Evolutionary conservation across 1,140 invertebrate species (phyloP).

Genomic region (Trichoplusia ni): DNA sequence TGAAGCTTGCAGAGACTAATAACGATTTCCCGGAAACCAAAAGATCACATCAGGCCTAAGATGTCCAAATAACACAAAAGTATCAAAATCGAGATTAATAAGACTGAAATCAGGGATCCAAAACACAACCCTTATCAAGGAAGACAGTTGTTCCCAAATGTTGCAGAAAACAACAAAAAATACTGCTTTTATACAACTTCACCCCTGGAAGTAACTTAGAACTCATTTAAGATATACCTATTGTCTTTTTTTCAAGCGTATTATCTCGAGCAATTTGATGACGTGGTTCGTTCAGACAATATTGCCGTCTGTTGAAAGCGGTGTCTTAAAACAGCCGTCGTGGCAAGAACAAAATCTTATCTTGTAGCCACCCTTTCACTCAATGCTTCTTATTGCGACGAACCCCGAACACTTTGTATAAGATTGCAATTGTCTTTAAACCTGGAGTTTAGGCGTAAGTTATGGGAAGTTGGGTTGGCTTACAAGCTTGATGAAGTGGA

Average conservation of each 20-base stretch:
- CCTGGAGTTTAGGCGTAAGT: slow-evolving; percentile 22
- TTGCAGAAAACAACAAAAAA: neutral
- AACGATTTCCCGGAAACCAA: too few species aligned
- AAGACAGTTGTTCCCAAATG: neutral
- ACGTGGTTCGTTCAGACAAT: slow-evolving; percentile 16
- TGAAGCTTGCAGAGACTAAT: too few species aligned
- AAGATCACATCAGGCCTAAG: too few species aligned
- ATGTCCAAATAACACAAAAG: too few species aligned
- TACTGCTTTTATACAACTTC: neutral
- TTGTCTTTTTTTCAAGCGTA: slow-evolving; percentile 23
- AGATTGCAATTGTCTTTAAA: slow-evolving; percentile 57
- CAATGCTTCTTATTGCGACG: slow-evolving; percentile 52
- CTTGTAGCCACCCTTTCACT: slow-evolving; percentile 45
- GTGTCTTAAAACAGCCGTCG: slow-evolving; percentile 6
- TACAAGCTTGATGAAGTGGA: neutral
- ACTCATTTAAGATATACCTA: neutral
- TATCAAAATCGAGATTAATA: too few species aligned
- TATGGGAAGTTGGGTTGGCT: neutral
- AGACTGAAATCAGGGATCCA: too few species aligned
- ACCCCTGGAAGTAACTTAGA: neutral
- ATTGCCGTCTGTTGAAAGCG: neutral
- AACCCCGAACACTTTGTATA: slow-evolving; percentile 53
- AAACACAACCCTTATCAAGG: too few species aligned
- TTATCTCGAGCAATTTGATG: slow-evolving; percentile 12
- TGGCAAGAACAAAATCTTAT: slow-evolving; percentile 44